Conservation (phyloP, 2,113 vertebrate genomes). For the Toxotes chatareus region DNA sequence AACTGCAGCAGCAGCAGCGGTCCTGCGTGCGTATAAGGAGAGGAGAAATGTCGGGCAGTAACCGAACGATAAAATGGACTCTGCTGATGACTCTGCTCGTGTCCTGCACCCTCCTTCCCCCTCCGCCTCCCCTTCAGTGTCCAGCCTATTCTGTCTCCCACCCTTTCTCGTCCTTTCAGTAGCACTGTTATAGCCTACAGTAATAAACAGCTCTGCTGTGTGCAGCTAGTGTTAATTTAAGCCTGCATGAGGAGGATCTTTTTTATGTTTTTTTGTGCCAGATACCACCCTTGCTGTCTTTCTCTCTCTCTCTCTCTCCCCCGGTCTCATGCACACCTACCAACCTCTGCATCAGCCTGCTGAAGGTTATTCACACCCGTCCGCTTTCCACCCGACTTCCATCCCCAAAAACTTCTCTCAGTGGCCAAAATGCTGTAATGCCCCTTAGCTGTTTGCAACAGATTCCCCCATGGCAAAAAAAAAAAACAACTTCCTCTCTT, state of each 20-base stretch:
- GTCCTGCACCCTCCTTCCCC: slow-evolving; percentile 61
- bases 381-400: slow-evolving; percentile 44
- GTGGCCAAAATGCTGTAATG: slow-evolving; percentile 79
- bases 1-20: slow-evolving; percentile 24
- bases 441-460: slow-evolving; percentile 86
- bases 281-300: slow-evolving; percentile 58
- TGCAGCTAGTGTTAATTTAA: slow-evolving; percentile 61
- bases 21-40: slow-evolving; percentile 43
- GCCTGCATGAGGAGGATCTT: slow-evolving; percentile 48
- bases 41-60: slow-evolving; percentile 58
- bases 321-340: slow-evolving; percentile 62
- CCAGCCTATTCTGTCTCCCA: slow-evolving; percentile 69
- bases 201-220: slow-evolving; percentile 67
- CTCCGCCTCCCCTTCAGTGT: slow-evolving; percentile 47
- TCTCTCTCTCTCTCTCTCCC: slow-evolving; percentile 18
- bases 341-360: slow-evolving; percentile 63
- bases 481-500: slow-evolving; percentile 72
- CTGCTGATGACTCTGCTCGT: slow-evolving; percentile 62
- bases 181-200: slow-evolving; percentile 58
- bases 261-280: slow-evolving; percentile 48
- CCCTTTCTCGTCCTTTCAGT: slow-evolving; percentile 72
- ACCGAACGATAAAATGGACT: slow-evolving; percentile 71
- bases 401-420: slow-evolving; percentile 43
- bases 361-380: slow-evolving; percentile 69
- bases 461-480: slow-evolving; percentile 84